Conservation (phyloP, 30 jellyfish, hydroid and myxozoan genomes). For the Catostylus mosaicus region DNA sequence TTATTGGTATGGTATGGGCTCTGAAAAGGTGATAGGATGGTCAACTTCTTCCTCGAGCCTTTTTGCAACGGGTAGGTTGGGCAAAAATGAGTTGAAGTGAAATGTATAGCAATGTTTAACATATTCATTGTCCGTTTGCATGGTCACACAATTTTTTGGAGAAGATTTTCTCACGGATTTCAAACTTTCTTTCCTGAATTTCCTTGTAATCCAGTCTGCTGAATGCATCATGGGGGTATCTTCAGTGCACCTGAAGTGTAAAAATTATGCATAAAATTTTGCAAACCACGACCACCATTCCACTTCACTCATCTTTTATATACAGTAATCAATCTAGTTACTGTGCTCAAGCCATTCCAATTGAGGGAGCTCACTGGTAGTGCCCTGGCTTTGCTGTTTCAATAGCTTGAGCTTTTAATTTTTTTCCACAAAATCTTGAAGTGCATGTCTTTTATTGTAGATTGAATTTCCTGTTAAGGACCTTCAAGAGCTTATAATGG, state of each 20-base stretch:
- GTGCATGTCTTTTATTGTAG: not conserved
- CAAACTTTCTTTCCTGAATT: not conserved
- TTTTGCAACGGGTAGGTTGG: not conserved
- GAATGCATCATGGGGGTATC: not conserved
- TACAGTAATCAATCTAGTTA: no score
- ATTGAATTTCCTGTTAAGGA: slow-evolving; percentile 15
- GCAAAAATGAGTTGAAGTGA: no score
- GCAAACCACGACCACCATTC: not conserved
- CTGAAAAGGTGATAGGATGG: not conserved
- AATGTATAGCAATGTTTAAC: not conserved
- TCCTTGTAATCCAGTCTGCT: not conserved
- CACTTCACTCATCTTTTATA: not conserved
- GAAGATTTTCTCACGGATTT: not conserved
- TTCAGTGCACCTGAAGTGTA: not conserved
- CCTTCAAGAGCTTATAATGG: slow-evolving; percentile 35
- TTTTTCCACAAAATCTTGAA: not conserved
- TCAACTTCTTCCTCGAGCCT: not conserved
- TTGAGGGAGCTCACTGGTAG: not conserved
- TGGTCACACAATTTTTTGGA: not conserved
- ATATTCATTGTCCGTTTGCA: not conserved
- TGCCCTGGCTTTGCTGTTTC: not conserved
- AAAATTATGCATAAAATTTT: not conserved
- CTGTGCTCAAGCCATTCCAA: not conserved
- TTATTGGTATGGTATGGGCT: not conserved
- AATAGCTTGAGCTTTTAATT: not conserved